These are phyloP conservation scores for Orussus abietinus DNA, from an alignment of 1,140 invertebrate genomes.

Conservation along the genomic window DNA sequence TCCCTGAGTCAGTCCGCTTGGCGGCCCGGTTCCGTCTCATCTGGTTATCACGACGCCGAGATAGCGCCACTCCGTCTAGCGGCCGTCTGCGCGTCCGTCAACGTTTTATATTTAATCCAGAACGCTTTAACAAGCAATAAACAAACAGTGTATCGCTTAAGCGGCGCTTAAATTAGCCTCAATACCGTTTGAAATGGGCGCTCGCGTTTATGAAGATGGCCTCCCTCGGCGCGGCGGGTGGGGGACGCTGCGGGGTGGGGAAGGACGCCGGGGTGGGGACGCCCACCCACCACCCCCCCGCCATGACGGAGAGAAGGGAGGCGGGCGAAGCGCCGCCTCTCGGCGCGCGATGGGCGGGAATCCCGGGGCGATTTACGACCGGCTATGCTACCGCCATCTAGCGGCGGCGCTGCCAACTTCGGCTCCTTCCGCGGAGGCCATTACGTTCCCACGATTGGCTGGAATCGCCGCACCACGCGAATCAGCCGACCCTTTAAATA, in stretches of 20 bases:
- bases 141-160: conserved; percentile 51
- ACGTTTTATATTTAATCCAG: conserved; percentile 54
- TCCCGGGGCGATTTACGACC: conserved; percentile 48
- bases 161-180: conserved; percentile 52
- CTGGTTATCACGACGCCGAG: conserved; percentile 16
- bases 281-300: not conserved
- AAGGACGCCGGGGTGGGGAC: not conserved
- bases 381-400: conserved; percentile 42
- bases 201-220: conserved; percentile 52
- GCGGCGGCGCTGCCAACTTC: conserved; percentile 28
- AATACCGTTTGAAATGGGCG: conserved; percentile 50
- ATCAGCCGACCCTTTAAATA: conserved; percentile 47
- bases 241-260: conserved; percentile 6
- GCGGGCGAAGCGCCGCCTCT: conserved; percentile 44
- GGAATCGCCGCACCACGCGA: conserved; percentile 42
- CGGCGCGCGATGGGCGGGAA: conserved; percentile 49
- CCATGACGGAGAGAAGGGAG: conserved; percentile 19
- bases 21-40: too few relatives aligned
- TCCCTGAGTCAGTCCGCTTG: too few relatives aligned
- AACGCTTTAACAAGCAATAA: conserved; percentile 53
- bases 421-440: conserved; percentile 40
- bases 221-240: conserved; percentile 34
- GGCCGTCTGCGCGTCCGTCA: conserved; percentile 44
- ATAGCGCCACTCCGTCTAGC: conserved; percentile 53
- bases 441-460: conserved; percentile 51